phyloP scores from a whole-genome alignment of 2,797 vertebrate species.

The Hemitrygon akajei region DNA sequence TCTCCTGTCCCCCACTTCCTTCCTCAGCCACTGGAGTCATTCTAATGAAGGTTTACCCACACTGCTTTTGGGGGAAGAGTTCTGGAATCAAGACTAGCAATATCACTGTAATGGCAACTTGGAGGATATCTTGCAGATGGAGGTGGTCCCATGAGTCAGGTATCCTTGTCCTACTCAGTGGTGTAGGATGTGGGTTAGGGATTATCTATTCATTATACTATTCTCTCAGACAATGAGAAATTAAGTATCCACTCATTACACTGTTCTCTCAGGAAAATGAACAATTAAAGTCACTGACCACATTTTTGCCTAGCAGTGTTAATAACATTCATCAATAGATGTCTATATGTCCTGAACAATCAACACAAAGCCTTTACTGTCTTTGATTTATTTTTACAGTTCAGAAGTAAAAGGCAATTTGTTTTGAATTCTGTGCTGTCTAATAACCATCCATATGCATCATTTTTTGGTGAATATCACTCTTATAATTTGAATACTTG shows the following conservation, averaged over 20 bases:
- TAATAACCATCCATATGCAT: not conserved
- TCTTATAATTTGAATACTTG: not conserved
- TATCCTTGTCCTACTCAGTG: too few relatives aligned
- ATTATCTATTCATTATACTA: not conserved
- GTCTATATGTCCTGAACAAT: not conserved
- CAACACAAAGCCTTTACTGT: too few relatives aligned
- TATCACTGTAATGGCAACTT: too few relatives aligned
- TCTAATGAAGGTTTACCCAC: too few relatives aligned
- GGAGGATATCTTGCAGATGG: too few relatives aligned
- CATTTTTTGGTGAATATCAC: not conserved
- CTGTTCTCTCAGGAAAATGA: not conserved
- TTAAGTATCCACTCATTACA: not conserved
- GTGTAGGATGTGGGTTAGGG: too few relatives aligned
- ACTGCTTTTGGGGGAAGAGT: too few relatives aligned
- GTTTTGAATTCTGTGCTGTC: not conserved
- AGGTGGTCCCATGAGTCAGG: too few relatives aligned
- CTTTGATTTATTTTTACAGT: not conserved
- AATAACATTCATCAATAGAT: not conserved
- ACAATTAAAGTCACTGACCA: not conserved
- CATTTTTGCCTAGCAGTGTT: not conserved
- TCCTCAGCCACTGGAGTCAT: too few relatives aligned
- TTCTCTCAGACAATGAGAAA: not conserved
- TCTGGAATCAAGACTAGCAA: too few relatives aligned
- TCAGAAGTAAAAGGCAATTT: not conserved
- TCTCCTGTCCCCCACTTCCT: too few relatives aligned